A percentile compares a stretch with the other conserved stretches of the same genome.
Conservation (phyloP, 2,888 invertebrate species). For the Pristionchus japonicus region DNA sequence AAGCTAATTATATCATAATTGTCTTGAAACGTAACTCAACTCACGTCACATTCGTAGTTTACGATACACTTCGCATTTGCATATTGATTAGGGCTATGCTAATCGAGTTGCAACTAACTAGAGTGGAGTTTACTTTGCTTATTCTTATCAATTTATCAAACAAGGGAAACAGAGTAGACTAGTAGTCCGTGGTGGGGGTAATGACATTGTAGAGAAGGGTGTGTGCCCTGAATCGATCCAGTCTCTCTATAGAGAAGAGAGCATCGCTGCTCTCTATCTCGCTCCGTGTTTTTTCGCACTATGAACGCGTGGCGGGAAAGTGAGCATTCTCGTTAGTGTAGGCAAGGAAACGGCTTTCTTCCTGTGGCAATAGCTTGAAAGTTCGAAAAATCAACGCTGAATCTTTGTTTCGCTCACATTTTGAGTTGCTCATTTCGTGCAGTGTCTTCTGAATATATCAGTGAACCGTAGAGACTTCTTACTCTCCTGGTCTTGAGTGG, state of each 20-base stretch:
- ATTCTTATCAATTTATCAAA: not conserved
- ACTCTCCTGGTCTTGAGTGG: too few species aligned
- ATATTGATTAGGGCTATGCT: not conserved
- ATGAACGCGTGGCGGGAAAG: not conserved
- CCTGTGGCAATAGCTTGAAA: too few species aligned
- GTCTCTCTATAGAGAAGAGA: not conserved
- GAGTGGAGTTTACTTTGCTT: not conserved
- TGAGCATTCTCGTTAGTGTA: too few species aligned
- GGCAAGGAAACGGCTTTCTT: not conserved
- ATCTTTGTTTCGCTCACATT: too few species aligned
- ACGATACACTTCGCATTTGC: too few species aligned
- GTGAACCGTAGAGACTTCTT: too few species aligned
- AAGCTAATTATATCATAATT: too few species aligned
- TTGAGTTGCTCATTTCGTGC: too few species aligned
- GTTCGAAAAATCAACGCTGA: too few species aligned
- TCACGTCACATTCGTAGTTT: too few species aligned
- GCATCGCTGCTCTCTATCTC: not conserved
- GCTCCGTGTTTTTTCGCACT: not conserved
- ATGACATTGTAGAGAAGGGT: not conserved
- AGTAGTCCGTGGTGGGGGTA: not conserved
- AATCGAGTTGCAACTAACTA: not conserved
- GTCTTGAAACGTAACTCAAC: too few species aligned
- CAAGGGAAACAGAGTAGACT: not conserved
- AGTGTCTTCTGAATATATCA: too few species aligned
- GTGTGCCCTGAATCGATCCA: not conserved